phyloP scores from a whole-genome alignment of 2,797 vertebrate species.

The Darevskia nairensis region DNA sequence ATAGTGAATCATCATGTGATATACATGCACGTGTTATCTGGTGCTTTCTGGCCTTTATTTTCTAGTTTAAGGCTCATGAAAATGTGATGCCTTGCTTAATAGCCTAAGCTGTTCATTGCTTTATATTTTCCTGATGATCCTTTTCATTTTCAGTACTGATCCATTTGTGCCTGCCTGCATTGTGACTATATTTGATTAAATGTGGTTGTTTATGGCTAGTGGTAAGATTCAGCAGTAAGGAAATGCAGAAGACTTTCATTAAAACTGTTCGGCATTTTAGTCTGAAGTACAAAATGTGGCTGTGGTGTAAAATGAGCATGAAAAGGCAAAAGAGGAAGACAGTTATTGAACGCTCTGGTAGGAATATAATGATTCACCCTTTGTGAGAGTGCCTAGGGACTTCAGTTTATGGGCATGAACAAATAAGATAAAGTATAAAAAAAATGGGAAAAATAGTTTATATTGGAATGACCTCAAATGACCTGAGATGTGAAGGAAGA shows the following conservation, averaged over 20 bases:
- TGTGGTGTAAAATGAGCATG: not conserved
- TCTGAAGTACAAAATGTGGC: not conserved
- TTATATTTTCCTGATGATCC: not conserved
- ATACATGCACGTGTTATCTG: not conserved
- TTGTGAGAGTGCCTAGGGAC: not conserved
- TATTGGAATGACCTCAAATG: constrained; percentile 13
- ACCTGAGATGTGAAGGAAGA: constrained; percentile 17
- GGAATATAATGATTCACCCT: constrained; percentile 20
- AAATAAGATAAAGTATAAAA: constrained; percentile 38
- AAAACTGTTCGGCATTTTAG: constrained; percentile 10
- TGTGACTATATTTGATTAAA: constrained; percentile 14
- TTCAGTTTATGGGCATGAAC: not conserved
- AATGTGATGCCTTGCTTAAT: no score
- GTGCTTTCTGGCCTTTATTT: not conserved
- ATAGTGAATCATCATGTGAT: not conserved
- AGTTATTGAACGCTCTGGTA: not conserved
- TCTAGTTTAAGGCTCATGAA: no score
- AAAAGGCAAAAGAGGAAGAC: not conserved
- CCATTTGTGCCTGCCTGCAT: not conserved
- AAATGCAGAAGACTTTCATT: constrained; percentile 33
- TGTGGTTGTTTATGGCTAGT: not conserved
- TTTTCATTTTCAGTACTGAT: not conserved
- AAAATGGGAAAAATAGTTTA: not conserved
- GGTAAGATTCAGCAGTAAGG: not conserved
- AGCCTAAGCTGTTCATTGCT: not conserved